Base-by-base conservation (phyloP, 2,113 vertebrate genomes). In the Melanostigma gelatinosum region DNA sequence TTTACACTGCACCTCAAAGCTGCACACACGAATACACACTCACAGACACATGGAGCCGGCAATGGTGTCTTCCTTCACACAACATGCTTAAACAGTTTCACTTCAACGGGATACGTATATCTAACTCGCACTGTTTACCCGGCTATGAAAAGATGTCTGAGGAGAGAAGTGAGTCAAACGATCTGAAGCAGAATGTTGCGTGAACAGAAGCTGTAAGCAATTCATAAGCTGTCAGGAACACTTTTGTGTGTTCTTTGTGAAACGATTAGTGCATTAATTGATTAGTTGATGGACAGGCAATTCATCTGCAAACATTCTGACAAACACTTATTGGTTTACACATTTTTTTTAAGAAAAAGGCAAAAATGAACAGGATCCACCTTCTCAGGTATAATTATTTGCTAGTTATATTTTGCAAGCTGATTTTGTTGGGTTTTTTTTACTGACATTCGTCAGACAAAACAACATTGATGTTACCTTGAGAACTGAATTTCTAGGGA, bases 1-100 rank as follows among this genome's bases (percentile, higher is more conserved):
- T 34, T 48, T 2, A 70, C 24, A 79, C 13, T 18, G 58, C 72
- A 44, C 44, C 46, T 38, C 22, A 22, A 64, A 65, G 60, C 24
- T 75, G 42, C 67, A 68, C 61, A 77, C 22, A 80, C 38, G 57
- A 2, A 57, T 13, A 57, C 27, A 78, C 82, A 82, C 50, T 69
- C 24, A 77, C 42, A 66, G 24, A 73, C 60, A 83, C 72, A 64
- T 34, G 50, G 9, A 70, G 38, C 44, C 69, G n/a, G 46, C n/a
- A 46, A 63, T 32, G 15, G 48, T 62, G 40, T 62, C 12, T 48
- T 38, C 11, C 12, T 48, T 38, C 11, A 15, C 42, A 67, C 38
- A 44, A 60, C 36, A 18, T 70, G 38, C 57, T 69, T 72, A 11
- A 46, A 72, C 16, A 34, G 40, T 55, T 63, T 80, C 36, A 42